A percentile compares a stretch with the other conserved stretches of the same genome.
phyloP scores from a whole-genome alignment of 2,888 invertebrate species.

The Hydrotaea cyrtoneurina region DNA sequence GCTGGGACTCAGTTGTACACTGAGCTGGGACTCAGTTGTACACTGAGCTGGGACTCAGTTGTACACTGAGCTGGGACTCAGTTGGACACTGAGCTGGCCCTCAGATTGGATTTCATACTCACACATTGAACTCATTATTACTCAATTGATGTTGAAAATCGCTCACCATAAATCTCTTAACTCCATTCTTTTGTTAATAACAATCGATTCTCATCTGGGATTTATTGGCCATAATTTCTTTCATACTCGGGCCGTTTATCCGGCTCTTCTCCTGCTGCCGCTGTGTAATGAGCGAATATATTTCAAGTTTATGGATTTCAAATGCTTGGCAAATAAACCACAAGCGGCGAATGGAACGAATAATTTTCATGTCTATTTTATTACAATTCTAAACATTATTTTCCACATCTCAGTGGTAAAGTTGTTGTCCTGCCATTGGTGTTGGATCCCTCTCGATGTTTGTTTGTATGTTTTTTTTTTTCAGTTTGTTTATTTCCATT shows the following conservation, averaged over 20 bases:
- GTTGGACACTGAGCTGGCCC: too few species aligned
- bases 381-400: background rate
- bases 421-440: background rate
- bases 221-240: conserved; percentile 6
- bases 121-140: background rate
- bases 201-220: too few species aligned
- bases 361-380: conserved; percentile 9
- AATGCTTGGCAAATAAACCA: conserved; percentile 8
- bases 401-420: background rate
- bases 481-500: conserved; percentile 41
- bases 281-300: background rate
- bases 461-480: background rate
- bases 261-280: too few species aligned
- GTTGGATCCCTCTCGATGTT: background rate
- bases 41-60: too few species aligned
- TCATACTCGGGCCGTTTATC: background rate
- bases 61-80: too few species aligned
- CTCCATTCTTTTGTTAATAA: background rate
- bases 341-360: background rate
- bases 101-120: too few species aligned
- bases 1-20: too few species aligned
- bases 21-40: too few species aligned
- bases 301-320: conserved; percentile 3
- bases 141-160: conserved; percentile 11
- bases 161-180: background rate